Evolutionary conservation across 2,888 invertebrate species (phyloP).

Genomic region (Steinernema carpocapsae): DNA sequence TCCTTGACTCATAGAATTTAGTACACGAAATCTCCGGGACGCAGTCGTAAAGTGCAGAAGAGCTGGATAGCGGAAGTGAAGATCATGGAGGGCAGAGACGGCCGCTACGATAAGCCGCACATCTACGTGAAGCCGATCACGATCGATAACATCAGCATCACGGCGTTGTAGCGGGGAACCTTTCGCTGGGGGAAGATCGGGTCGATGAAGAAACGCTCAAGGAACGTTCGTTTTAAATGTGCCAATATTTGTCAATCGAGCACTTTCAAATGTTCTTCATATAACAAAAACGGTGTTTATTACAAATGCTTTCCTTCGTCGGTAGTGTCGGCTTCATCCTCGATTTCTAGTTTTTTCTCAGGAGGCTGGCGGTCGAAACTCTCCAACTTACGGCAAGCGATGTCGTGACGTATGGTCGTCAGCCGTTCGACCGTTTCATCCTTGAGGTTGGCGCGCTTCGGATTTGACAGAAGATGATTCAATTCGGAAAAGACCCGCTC

Average conservation of each 20-base stretch:
- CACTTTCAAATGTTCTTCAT: background rate
- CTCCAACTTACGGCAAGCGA: too few species aligned
- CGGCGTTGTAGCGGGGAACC: slow-evolving; percentile 5
- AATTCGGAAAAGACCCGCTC: too few species aligned
- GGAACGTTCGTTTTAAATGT: background rate
- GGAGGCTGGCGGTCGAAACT: too few species aligned
- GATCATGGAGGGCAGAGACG: slow-evolving; percentile 50
- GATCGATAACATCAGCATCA: slow-evolving; percentile 6
- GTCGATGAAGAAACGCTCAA: slow-evolving; percentile 22
- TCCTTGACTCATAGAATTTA: background rate
- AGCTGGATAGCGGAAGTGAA: slow-evolving; percentile 61
- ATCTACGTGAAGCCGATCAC: slow-evolving; percentile 49
- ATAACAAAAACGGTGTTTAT: too few species aligned
- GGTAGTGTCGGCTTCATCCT: too few species aligned
- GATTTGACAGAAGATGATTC: too few species aligned
- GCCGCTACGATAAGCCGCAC: slow-evolving; percentile 44
- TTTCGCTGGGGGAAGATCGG: background rate
- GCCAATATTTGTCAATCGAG: background rate
- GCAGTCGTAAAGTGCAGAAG: slow-evolving; percentile 5
- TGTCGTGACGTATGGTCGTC: too few species aligned
- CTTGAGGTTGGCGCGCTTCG: too few species aligned
- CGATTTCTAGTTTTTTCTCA: too few species aligned
- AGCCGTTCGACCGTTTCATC: too few species aligned
- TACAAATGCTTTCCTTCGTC: too few species aligned
- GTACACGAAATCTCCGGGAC: slow-evolving; percentile 5